Evolutionary conservation across 1,140 invertebrate genomes (phyloP), one percentile per base, ranked within the genome.

Genomic region (Phthorimaea operculella): DNA sequence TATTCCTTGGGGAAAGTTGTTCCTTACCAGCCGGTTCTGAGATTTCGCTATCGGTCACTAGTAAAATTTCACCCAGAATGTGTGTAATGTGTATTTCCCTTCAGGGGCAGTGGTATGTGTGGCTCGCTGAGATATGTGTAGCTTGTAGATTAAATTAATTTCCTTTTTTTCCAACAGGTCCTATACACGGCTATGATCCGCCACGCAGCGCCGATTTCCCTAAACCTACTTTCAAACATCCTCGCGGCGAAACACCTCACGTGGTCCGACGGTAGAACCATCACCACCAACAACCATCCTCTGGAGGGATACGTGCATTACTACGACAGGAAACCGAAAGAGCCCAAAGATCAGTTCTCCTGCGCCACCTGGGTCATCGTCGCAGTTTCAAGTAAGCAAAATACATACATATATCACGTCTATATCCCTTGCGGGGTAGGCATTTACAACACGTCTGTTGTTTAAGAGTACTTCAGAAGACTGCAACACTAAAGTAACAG

Each of bases 231-330:
- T 3, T 83, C 86, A 51, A 91, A 90, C 72, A 69, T 88, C 34
- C 50, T 92, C 7, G 75, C 90, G 0, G 72, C 84, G 51, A 76
- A 51, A 21, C 16, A 72, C 34, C 18, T 77, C 16, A 60, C 71
- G n/a, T 66, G 76, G 14, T 68, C 87, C 0, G 87, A 86, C 60
- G 86, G 81, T 0, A 52, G 14, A 6, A 57, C 63, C 1, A 89
- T 94, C 56, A 76, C 86, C 2, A 87, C 88, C 0, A 72, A 80
- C 39, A 92, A 92, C 79, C 87, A 91, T 67, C 92, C 92, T 0
- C 52, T 81, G 17, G 39, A 63, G 55, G 50, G 57, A n/a, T 63
- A 68, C 6, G 57, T 50, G 14, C 42, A 21, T 8, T 28, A 53
- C 9, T 5, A 56, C 0, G 12, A 15, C 4, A 17, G 0, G 28